phyloP scores from a whole-genome alignment of 2,797 vertebrate species.

The Sardinella longiceps region DNA sequence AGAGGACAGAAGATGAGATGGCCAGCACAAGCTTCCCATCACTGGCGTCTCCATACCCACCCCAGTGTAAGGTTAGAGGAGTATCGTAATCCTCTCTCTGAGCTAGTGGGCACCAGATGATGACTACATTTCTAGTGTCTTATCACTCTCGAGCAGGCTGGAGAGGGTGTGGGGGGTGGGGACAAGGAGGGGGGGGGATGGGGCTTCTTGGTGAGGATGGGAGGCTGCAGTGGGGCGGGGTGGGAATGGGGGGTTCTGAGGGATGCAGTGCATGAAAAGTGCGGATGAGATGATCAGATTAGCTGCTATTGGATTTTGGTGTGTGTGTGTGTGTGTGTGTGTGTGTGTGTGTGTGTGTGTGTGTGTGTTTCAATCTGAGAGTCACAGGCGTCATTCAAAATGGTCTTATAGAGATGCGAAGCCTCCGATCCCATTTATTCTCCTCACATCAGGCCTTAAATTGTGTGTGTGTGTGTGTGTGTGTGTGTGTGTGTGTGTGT shows the following conservation, averaged over 20 bases:
- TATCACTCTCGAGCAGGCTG: constrained; percentile 97
- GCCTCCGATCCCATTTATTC: constrained; percentile 66
- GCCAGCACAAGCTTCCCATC: constrained; percentile 76
- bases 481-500: constrained; percentile 11
- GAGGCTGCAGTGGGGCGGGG: constrained; percentile 44
- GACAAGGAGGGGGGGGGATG: constrained; percentile 80
- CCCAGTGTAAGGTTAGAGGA: constrained; percentile 95
- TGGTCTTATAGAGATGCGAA: constrained; percentile 84
- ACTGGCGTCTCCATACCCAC: constrained; percentile 83
- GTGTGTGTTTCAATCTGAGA: constrained; percentile 82
- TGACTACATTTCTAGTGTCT: constrained; percentile 99
- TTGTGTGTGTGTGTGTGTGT: constrained; percentile 57
- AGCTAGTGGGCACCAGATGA: constrained; percentile 89
- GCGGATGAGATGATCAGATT: constrained; percentile 94
- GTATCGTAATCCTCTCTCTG: constrained; percentile 95
- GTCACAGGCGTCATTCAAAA: constrained; percentile 86
- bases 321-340: constrained; percentile 55
- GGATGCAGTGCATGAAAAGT: constrained; percentile 64
- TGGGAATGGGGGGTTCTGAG: constrained; percentile 51
- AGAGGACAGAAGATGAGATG: constrained; percentile 53
- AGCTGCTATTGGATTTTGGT: constrained; percentile 91
- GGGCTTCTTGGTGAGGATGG: constrained; percentile 69
- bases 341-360: constrained; percentile 28
- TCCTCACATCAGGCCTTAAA: not conserved
- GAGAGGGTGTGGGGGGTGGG: constrained; percentile 89